Evolutionary conservation across 2,797 vertebrate species (phyloP).

Genomic region (Cyprinodon diabolis): DNA sequence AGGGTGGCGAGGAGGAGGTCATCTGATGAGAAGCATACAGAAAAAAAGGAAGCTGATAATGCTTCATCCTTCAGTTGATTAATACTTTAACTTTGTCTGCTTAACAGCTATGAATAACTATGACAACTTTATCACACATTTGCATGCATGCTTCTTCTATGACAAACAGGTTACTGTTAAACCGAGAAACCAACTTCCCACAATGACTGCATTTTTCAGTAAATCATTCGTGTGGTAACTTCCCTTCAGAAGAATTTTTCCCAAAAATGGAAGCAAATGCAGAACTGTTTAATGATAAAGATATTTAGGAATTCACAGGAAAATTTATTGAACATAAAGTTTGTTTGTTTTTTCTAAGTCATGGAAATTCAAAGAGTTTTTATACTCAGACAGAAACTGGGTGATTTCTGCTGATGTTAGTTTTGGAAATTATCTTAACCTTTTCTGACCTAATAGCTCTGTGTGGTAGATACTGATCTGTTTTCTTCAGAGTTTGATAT

Average conservation of each 20-base stretch:
- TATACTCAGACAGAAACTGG: neutral
- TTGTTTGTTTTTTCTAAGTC: neutral
- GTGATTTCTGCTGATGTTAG: neutral
- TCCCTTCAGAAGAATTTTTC: neutral
- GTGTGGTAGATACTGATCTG: neutral
- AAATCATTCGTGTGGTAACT: neutral
- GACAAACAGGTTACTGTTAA: neutral
- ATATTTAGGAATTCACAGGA: neutral
- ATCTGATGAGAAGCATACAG: constrained; percentile 58
- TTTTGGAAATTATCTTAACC: neutral
- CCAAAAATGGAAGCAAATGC: neutral
- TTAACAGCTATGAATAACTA: neutral
- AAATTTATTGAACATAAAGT: neutral
- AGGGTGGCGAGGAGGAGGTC: constrained; percentile 80
- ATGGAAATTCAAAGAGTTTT: neutral
- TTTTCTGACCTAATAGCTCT: neutral
- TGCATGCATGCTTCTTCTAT: neutral
- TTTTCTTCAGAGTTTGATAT: neutral
- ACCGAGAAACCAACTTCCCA: neutral
- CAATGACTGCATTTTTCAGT: neutral
- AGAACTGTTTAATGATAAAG: fast-evolving
- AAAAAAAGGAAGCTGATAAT: neutral
- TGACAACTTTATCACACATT: neutral
- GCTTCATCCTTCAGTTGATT: neutral
- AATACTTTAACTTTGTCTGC: too few relatives aligned